Percentiles rank a stretch among this genome's conserved stretches.
Evolutionary conservation across 2,113 vertebrate species (phyloP).

Genomic region (Parus major): DNA sequence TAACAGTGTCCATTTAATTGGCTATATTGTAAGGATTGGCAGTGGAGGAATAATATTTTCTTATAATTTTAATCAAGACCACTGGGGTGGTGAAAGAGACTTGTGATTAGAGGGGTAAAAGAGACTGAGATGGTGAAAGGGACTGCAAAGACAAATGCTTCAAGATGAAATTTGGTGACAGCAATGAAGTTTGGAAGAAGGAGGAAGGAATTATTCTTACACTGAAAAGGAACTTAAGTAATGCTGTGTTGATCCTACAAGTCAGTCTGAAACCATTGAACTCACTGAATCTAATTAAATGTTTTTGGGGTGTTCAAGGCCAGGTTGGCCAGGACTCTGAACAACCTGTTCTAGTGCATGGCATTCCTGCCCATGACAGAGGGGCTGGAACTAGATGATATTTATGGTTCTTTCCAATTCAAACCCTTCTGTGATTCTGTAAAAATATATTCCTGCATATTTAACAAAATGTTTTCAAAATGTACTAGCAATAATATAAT

Average conservation of each 20-base stretch:
- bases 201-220: conserved; percentile 91
- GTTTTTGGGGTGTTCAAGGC: neutral
- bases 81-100: neutral
- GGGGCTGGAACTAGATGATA: neutral
- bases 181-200: conserved; percentile 88
- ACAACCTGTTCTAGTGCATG: neutral
- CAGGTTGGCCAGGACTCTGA: neutral
- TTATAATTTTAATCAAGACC: neutral
- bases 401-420: neutral
- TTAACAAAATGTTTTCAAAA: neutral
- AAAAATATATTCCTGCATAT: neutral
- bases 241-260: conserved; percentile 90
- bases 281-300: conserved; percentile 89
- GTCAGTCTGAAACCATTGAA: conserved; percentile 92
- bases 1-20: neutral
- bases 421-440: neutral
- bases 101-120: rapidly evolving
- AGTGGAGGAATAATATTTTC: neutral
- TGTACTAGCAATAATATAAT: neutral
- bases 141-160: neutral
- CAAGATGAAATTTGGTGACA: conserved; percentile 89
- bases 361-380: neutral
- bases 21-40: neutral
- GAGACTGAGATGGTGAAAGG: rapidly evolving
- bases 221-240: conserved; percentile 92